Base-by-base conservation (phyloP, 2,888 invertebrate species). In the Morpho deidamia region DNA sequence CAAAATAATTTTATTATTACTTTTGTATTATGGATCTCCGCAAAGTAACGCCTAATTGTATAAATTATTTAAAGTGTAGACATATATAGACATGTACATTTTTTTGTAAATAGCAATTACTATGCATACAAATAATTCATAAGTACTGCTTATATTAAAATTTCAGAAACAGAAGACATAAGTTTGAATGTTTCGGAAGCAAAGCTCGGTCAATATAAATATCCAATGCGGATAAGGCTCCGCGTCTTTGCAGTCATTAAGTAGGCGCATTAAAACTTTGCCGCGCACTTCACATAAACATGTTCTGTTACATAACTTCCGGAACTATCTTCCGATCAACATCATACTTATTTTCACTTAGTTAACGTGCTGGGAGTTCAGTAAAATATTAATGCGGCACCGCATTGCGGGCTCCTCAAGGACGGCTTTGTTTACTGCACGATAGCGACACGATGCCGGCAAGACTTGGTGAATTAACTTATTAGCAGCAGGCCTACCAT, bases 391-490 rank as follows among this genome's bases (percentile, higher is more conserved):
- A 64, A 61, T 54, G 61, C 54, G 53, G 38, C 50, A 35, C 61
- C 63, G 64, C 64, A 64, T 35, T 64, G 64, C 64, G 64, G 62
- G 55, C 53, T 40, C 38, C 55, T 62, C 62, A 62, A 64, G 64
- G 63, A 56, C 62, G 50, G 55, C 49, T 51, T 34, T 43, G 43
- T 33, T 43, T 43, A 11, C 39, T 33, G 9, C 23, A 11, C 35
- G 49, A 40, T 35, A 7, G 23, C 49, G 41, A 7, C 0, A 49
- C 49, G 49, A 23, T 4, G 8, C 7, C 49, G 49, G 42, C 9
- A 42, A 35, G 49, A 49, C 14, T 34, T 23, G 2, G 23, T 23
- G 23, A 23, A 23, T 5, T 23, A 23, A 23, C 5, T 5, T 5
- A 23, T 23, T 5, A n/a, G n/a, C n/a, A n/a, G n/a, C n/a, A n/a